A percentile compares a stretch with the other conserved stretches of the same genome.
Evolutionary conservation across 2,113 vertebrate genomes (phyloP).

Genomic region (Uria aalge): DNA sequence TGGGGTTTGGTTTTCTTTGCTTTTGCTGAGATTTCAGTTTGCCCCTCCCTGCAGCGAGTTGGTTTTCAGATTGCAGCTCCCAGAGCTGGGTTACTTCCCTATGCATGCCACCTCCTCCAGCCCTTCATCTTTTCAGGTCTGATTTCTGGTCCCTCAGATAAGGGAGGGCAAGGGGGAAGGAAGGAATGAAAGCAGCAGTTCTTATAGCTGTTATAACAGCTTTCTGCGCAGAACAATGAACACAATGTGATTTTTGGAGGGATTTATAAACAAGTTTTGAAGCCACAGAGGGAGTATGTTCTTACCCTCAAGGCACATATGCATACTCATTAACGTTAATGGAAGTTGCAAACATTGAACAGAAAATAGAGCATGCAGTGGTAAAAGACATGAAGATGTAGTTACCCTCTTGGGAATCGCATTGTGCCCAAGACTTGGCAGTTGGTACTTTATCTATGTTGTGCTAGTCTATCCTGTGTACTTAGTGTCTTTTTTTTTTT

Average conservation of each 20-base stretch:
- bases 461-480: neutral
- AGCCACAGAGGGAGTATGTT: conserved; percentile 14
- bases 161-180: neutral
- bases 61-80: neutral
- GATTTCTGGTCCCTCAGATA: neutral
- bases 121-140: neutral
- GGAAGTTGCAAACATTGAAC: conserved; percentile 27
- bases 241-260: conserved; percentile 25
- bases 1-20: neutral
- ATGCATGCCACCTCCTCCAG: neutral
- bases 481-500: neutral
- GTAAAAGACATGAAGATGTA: neutral
- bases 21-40: neutral
- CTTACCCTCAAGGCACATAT: conserved; percentile 27
- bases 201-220: neutral
- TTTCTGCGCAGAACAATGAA: conserved; percentile 16
- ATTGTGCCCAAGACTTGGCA: neutral
- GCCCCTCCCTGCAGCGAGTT: accelerated
- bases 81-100: neutral
- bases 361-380: conserved; percentile 25
- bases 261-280: conserved; percentile 56
- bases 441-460: neutral
- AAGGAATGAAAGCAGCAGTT: neutral
- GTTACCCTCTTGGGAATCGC: neutral
- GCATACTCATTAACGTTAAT: conserved; percentile 51